Percentiles rank a stretch among this genome's conserved stretches.
Evolutionary conservation across 2,888 invertebrate genomes (phyloP).

Genomic region (Sarcophaga subvicina): DNA sequence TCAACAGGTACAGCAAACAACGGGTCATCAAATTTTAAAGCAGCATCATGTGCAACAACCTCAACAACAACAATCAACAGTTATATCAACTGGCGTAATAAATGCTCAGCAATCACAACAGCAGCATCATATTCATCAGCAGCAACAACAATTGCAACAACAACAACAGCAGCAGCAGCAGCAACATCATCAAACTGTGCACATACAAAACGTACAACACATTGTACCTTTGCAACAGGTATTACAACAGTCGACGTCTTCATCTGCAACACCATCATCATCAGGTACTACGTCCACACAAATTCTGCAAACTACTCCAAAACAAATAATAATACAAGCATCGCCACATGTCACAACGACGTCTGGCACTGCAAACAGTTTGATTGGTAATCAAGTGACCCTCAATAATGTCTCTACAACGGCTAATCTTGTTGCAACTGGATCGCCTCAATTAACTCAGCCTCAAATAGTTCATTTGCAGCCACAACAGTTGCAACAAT

Average conservation of each 20-base stretch:
- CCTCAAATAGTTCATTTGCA: slow-evolving; percentile 72
- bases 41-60: slow-evolving; percentile 66
- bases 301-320: slow-evolving; percentile 73
- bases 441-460: slow-evolving; percentile 68
- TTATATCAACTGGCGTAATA: slow-evolving; percentile 68
- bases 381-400: slow-evolving; percentile 49
- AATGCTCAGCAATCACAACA: slow-evolving; percentile 73
- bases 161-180: slow-evolving; percentile 68
- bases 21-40: slow-evolving; percentile 72
- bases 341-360: slow-evolving; percentile 60
- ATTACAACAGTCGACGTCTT: slow-evolving; percentile 60
- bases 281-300: slow-evolving; percentile 60
- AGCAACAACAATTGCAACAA: slow-evolving; percentile 58
- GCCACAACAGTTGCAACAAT: slow-evolving; percentile 70
- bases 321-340: slow-evolving; percentile 76
- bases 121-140: slow-evolving; percentile 71
- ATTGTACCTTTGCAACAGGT: slow-evolving; percentile 71
- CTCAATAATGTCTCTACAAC: slow-evolving; percentile 55
- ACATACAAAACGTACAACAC: slow-evolving; percentile 76
- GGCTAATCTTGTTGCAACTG: slow-evolving; percentile 52
- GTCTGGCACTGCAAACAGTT: slow-evolving; percentile 19
- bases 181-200: slow-evolving; percentile 80
- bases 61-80: slow-evolving; percentile 79
- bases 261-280: slow-evolving; percentile 54
- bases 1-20: slow-evolving; percentile 76